Base-by-base conservation (phyloP, 2,797 vertebrate genomes). In the Arrhamphus sclerolepis region DNA sequence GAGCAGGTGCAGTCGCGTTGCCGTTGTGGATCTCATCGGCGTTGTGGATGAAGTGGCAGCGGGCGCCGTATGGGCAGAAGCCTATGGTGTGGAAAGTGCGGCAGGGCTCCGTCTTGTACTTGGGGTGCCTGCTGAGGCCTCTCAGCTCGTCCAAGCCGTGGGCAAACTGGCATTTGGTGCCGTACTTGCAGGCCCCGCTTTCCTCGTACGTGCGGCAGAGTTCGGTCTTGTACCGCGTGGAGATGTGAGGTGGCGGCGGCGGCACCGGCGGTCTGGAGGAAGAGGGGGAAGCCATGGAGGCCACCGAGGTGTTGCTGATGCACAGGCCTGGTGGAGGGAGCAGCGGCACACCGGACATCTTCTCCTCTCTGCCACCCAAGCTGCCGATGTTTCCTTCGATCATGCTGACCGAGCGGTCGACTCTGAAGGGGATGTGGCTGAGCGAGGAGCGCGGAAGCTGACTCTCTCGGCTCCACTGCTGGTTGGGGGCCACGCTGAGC, bases 21-120 rank as follows among this genome's bases (percentile, higher is more conserved):
- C 0, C 44, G 0, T 4, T 18, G 4, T 76, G 62, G 54, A 74
- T 3, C 74, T 95, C 94, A 0, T 94, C 93, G 0, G 89, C 92
- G 1, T 94, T 94, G 89, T 95, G 94, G 68, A 95, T 90, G 76
- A 95, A 95, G 85, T 94, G 93, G 75, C 93, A 95, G 54, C 93
- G 92, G 43, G 92, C 91, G 0, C 94, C 93, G 0, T 95, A 95
- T 0, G 94, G 93, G 60, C 94, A 95, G 86, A 95, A 94, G 57
- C 94, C 94, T 0, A 92, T 90, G 0, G 92, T 94, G 88, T 95
- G 94, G 77, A 94, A 95, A 0, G 93, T 94, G 80, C 93, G 92
- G 70, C 94, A 95, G 0, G 90, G 90, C 86, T 94, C 94, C 0
- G 94, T 94, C 84, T 95, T 95, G 84, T 95, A 94, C 65, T 94